Evolutionary conservation across 2,113 vertebrate species (phyloP).

Genomic region (Toxotes chatareus): DNA sequence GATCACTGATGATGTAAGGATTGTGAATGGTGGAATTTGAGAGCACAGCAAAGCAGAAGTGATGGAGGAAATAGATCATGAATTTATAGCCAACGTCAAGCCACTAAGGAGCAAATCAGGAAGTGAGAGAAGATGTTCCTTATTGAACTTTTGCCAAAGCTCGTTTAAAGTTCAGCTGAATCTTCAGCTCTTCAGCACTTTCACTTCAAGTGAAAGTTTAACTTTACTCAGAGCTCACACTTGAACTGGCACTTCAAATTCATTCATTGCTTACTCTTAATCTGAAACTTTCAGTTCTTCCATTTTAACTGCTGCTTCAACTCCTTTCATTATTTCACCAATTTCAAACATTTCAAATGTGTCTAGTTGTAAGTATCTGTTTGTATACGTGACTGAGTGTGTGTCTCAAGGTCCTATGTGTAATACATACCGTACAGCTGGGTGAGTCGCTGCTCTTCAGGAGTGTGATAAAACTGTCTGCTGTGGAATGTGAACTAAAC

Average conservation of each 20-base stretch:
- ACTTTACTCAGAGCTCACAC: no score
- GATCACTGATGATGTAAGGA: no score
- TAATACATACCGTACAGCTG: neutral
- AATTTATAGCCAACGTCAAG: no score
- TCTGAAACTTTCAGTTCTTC: neutral
- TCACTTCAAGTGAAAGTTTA: neutral
- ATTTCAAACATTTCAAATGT: neutral
- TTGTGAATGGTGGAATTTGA: no score
- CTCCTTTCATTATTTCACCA: neutral
- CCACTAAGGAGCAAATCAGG: no score
- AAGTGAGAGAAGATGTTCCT: no score
- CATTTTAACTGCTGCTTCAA: neutral
- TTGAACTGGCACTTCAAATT: no score
- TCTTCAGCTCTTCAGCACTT: neutral
- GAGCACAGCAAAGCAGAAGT: no score
- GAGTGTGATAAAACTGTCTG: constrained; percentile 17
- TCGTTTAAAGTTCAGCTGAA: neutral
- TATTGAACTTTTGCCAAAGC: no score
- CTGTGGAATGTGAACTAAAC: constrained; percentile 22
- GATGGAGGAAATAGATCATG: no score
- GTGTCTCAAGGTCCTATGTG: neutral
- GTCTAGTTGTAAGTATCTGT: neutral
- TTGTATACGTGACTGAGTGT: neutral
- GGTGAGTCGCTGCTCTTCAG: neutral
- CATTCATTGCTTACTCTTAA: neutral